Percentiles rank a stretch among this genome's conserved stretches.
phyloP scores from a whole-genome alignment of 2,113 vertebrate species.

The Chinchilla lanigera region DNA sequence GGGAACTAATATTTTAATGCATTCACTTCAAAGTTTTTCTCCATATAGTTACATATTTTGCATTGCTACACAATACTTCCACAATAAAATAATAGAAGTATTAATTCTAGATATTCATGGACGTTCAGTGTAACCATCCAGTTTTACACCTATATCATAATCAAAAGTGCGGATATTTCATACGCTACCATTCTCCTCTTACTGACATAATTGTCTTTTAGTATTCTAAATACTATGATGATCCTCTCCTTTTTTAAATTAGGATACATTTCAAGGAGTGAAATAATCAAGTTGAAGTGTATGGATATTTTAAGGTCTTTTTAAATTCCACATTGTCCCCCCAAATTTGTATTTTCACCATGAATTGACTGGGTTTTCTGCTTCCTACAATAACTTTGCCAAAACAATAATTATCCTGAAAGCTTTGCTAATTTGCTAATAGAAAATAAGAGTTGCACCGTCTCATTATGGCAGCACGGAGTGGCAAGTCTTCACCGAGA shows the following conservation, averaged over 20 bases:
- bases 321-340: constrained; percentile 17
- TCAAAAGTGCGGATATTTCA: neutral
- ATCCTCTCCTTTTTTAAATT: neutral
- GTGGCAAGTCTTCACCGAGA: constrained; percentile 42
- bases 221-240: neutral
- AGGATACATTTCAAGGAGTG: constrained; percentile 41
- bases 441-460: constrained; percentile 1
- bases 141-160: neutral
- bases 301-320: neutral
- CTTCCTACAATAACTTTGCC: constrained; percentile 33
- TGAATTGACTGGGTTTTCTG: neutral
- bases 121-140: neutral
- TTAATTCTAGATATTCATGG: neutral
- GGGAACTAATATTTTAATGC: neutral
- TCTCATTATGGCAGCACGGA: constrained; percentile 31
- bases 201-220: neutral
- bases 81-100: neutral
- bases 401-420: constrained; percentile 59
- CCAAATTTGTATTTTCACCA: neutral
- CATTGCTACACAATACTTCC: neutral
- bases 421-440: constrained; percentile 48
- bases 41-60: neutral
- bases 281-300: constrained; percentile 37
- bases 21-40: neutral
- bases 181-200: neutral